Conservation (phyloP, 2,113 vertebrate genomes). For the Danio rerio region GRCz12tu NC_133182.1:57494501-57495000, state of each 20-base stretch:
- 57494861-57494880: slow-evolving; percentile 6
- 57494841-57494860: slow-evolving; percentile 23
- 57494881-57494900: neutral
- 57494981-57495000: neutral
- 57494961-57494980: slow-evolving; percentile 49
- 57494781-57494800: slow-evolving; percentile 62
- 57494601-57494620: no score
- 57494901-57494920: neutral
- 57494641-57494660: no score
- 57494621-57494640: no score
- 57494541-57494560: no score
- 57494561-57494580: no score
- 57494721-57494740: slow-evolving; percentile 68
- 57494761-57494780: slow-evolving; percentile 35
- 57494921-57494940: slow-evolving; percentile 59
- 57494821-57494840: slow-evolving; percentile 47
- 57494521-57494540: no score
- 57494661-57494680: no score
- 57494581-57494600: no score
- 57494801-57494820: slow-evolving; percentile 50
- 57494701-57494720: neutral
- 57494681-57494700: no score
- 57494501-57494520: no score
- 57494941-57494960: slow-evolving; percentile 66
- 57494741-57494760: slow-evolving; percentile 44